Conservation (phyloP, 2,113 vertebrate species). For the Chunga burmeisteri region DNA sequence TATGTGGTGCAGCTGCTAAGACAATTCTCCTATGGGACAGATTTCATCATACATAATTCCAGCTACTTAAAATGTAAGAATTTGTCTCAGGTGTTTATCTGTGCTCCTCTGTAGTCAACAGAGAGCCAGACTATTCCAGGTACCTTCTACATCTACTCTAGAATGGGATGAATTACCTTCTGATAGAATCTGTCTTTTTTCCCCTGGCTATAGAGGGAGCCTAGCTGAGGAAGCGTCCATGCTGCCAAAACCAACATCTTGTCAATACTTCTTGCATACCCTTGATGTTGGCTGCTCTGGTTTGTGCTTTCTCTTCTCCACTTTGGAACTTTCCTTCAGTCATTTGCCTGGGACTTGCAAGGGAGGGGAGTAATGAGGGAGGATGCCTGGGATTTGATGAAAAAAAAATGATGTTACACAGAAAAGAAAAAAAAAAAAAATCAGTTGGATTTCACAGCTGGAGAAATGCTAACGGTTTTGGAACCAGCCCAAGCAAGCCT, state of each 20-base stretch:
- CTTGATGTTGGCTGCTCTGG: not conserved
- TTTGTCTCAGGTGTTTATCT: not conserved
- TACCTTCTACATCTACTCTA: not conserved
- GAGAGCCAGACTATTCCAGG: not conserved
- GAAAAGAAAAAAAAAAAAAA: not conserved
- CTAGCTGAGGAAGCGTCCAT: not conserved
- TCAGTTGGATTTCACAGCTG: not conserved
- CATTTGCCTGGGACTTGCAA: not conserved
- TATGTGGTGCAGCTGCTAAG: not conserved
- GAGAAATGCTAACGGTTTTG: not conserved
- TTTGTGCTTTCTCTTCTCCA: not conserved
- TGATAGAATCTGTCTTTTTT: not conserved
- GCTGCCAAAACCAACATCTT: not conserved
- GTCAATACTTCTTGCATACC: not conserved
- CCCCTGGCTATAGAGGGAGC: not conserved
- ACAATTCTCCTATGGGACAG: not conserved
- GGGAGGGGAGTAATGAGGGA: not conserved
- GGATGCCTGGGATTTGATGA: not conserved
- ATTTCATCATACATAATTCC: not conserved
- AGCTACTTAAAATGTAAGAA: not conserved
- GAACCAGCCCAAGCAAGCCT: not conserved
- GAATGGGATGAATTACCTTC: not conserved
- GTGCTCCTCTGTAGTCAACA: not conserved
- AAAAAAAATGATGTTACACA: not conserved
- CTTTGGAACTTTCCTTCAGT: not conserved